A percentile compares a stretch with the other conserved stretches of the same genome.
These are phyloP conservation scores for Zhuqinia jingwanae DNA, from an alignment of 2,888 invertebrate genomes.

Conservation along the genomic window DNA sequence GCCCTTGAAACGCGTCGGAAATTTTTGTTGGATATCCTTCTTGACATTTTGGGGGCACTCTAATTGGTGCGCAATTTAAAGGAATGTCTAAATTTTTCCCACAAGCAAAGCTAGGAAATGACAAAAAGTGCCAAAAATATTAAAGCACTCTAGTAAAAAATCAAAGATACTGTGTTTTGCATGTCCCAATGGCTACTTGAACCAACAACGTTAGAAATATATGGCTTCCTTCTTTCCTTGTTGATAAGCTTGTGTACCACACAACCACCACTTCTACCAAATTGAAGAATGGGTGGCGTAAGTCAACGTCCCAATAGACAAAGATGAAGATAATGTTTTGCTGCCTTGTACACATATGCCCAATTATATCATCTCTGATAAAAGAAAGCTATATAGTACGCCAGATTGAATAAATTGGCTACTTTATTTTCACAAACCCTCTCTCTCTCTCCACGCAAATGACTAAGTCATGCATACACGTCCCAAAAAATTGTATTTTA, in stretches of 20 bases:
- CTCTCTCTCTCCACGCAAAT: neutral
- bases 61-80: too few species aligned
- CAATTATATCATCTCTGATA: neutral
- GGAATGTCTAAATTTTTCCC: neutral
- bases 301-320: neutral
- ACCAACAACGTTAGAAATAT: too few species aligned
- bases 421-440: neutral
- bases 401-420: neutral
- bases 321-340: too few species aligned
- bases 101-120: constrained; percentile 24
- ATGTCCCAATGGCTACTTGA: too few species aligned
- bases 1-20: too few species aligned
- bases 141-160: neutral
- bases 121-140: constrained; percentile 19
- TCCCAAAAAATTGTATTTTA: neutral
- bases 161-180: constrained; percentile 10
- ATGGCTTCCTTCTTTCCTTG: too few species aligned
- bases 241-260: constrained; percentile 3
- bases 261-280: neutral
- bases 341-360: neutral
- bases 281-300: neutral
- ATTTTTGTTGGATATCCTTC: too few species aligned
- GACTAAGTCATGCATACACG: neutral
- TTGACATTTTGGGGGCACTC: too few species aligned
- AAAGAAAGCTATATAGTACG: neutral